Evolutionary conservation across 1,140 invertebrate genomes (phyloP), one percentile per base, ranked within the genome.

Genomic region (Stegodyphus dumicola): DNA sequence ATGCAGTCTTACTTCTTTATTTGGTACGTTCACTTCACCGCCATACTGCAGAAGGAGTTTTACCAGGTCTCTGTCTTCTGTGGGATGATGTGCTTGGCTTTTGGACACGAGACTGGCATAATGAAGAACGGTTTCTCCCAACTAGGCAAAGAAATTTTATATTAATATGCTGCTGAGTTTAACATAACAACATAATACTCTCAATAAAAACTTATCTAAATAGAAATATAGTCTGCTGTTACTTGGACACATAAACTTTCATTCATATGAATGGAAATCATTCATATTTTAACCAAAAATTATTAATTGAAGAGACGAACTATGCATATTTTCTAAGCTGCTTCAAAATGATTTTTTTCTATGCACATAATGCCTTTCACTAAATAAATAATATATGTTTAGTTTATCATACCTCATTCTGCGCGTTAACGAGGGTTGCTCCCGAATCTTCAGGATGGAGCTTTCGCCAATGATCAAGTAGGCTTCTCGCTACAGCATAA

Each of bases 91-190:
- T 10, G 93, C 94, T 17, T 92, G 88, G 53, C 92, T 90, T 54
- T 89, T 88, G 11, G 88, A 85, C 48, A 93, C 89, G 52, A 90
- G 88, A 10, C 91, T 92, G 0, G 93, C 93, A 87, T 92, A 98
- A 91, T 99, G 98, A 9, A 99, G 91, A 0, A 96, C 95, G 77
- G 95, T 98, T 86, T 98, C 97, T 9, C 98, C 98, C 86, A 97
- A 95, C 91, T 97, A 6, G 5, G 0, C 33, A 33, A 33, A 33
- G 33, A 33, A 33, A 33, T 33, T 33, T 33, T 33, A 33, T 33
- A 33, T 33, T 33, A 33, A 33, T 33, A 33, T 33, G 33, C 33
- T 33, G 33, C 33, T 33, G 33, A 33, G 33, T 33, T 33, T 33
- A 33, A 33, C 33, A 33, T 33, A 33, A 33, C 33, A 33, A 33